Evolutionary conservation across 2,888 invertebrate species (phyloP).

Genomic region (Athrips mouffetella): DNA sequence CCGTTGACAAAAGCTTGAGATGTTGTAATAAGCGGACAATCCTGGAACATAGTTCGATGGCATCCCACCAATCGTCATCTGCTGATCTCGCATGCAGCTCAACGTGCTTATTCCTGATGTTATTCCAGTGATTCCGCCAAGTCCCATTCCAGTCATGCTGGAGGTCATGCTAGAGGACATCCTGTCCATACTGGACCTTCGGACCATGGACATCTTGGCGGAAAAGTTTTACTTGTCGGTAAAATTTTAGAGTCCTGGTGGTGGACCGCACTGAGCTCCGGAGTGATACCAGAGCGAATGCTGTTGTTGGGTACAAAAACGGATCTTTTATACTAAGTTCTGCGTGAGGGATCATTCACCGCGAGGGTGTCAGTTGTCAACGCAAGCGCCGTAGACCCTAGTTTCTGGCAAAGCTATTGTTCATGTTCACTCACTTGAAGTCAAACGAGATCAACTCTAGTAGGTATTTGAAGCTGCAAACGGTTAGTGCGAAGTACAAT

Average conservation of each 20-base stretch:
- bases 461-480: constrained; percentile 20
- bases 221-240: constrained; percentile 31
- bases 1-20: constrained; percentile 73
- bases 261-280: constrained; percentile 60
- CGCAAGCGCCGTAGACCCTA: constrained; percentile 49
- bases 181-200: constrained; percentile 71
- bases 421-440: constrained; percentile 54
- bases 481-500: constrained; percentile 11
- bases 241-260: constrained; percentile 36
- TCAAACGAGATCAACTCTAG: constrained; percentile 38
- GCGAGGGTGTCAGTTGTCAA: constrained; percentile 58
- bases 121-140: constrained; percentile 68
- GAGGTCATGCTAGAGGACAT: constrained; percentile 76
- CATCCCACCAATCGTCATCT: constrained; percentile 73
- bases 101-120: constrained; percentile 67
- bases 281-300: constrained; percentile 70
- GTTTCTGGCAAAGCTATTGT: constrained; percentile 56
- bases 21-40: constrained; percentile 70
- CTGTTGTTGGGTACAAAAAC: constrained; percentile 32
- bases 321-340: constrained; percentile 51
- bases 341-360: constrained; percentile 54
- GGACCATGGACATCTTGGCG: constrained; percentile 60
- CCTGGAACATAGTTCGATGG: constrained; percentile 75
- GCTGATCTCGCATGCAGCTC: constrained; percentile 70
- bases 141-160: constrained; percentile 74